A percentile compares a stretch with the other conserved stretches of the same genome.
Conservation (phyloP, 2,888 invertebrate genomes). For the Muschampia plurimacula region DNA sequence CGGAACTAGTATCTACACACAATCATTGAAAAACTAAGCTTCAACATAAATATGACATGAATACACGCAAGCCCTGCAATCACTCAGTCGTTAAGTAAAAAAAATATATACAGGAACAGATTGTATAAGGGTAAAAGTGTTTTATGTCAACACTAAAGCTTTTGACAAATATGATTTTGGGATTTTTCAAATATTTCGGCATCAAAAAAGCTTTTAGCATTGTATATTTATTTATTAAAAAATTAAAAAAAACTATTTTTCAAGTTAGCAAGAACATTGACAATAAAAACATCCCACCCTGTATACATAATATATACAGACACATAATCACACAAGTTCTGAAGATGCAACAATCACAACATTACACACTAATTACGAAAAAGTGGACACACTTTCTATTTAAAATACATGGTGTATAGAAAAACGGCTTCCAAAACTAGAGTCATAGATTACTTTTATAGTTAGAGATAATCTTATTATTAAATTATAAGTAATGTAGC, state of each 20-base stretch:
- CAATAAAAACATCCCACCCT: not conserved
- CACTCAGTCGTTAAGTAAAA: not conserved
- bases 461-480: too few species aligned
- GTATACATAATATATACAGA: not conserved
- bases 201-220: too few species aligned
- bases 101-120: not conserved
- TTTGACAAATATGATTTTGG: too few species aligned
- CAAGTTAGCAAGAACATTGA: not conserved
- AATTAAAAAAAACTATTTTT: not conserved
- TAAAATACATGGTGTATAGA: not conserved
- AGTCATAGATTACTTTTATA: not conserved
- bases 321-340: conserved; percentile 13
- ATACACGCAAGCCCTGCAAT: conserved; percentile 27
- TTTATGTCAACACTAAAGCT: too few species aligned
- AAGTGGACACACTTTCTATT: conserved; percentile 12
- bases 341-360: conserved; percentile 21
- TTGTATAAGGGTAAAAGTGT: not conserved
- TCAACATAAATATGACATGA: conserved; percentile 15
- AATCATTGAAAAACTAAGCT: conserved; percentile 16
- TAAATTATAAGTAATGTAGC: too few species aligned
- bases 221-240: not conserved
- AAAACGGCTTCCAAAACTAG: not conserved
- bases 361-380: conserved; percentile 10
- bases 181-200: too few species aligned
- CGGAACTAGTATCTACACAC: conserved; percentile 16